phyloP scores from a whole-genome alignment of 2,113 vertebrate genomes.

The Shinisaurus crocodilurus region DNA sequence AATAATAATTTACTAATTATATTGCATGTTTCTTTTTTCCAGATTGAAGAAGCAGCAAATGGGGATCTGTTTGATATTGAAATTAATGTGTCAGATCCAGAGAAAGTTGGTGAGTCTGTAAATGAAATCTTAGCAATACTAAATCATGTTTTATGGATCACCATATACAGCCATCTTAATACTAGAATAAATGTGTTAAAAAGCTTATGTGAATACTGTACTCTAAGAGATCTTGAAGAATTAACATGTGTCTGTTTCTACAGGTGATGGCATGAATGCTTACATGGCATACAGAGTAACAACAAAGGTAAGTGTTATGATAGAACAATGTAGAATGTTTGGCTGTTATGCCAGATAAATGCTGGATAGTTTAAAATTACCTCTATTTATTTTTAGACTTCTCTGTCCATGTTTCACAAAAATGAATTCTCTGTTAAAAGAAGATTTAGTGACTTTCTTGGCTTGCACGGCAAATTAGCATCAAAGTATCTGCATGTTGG shows the following conservation, averaged over 20 bases:
- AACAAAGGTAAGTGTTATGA: slow-evolving; percentile 83
- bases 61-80: slow-evolving; percentile 91
- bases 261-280: slow-evolving; percentile 98
- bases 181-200: background rate
- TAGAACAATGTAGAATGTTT: background rate
- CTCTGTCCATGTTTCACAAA: slow-evolving; percentile 88
- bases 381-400: slow-evolving; percentile 80
- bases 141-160: background rate
- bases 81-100: slow-evolving; percentile 96
- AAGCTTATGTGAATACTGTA: no score
- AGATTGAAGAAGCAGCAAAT: slow-evolving; percentile 93
- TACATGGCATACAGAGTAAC: slow-evolving; percentile 98
- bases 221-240: no score
- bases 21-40: slow-evolving; percentile 39
- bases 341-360: slow-evolving; percentile 14
- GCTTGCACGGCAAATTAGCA: slow-evolving; percentile 95
- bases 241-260: slow-evolving; percentile 50
- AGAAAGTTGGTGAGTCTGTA: slow-evolving; percentile 93
- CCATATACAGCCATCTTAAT: background rate
- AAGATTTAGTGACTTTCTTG: slow-evolving; percentile 98
- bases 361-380: slow-evolving; percentile 46
- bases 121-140: background rate
- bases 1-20: background rate
- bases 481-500: slow-evolving; percentile 95
- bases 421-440: slow-evolving; percentile 92